phyloP scores from a whole-genome alignment of 2,113 vertebrate species.

The Oreochromis tanganicae region DNA sequence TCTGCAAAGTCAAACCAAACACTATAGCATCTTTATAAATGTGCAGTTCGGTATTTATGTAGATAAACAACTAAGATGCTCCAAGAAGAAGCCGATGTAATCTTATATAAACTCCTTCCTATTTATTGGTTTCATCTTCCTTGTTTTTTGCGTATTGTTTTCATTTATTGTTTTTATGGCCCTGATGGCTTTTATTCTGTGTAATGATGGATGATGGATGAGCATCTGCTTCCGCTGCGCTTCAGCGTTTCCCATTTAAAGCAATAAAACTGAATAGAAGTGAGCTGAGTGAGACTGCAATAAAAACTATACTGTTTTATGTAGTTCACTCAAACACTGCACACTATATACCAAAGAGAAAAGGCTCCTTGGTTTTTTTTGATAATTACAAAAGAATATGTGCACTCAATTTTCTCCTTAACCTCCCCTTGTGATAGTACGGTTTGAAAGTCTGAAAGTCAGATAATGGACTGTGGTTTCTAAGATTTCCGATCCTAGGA shows the following conservation, averaged over 20 bases:
- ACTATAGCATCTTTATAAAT: background rate
- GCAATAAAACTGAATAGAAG: background rate
- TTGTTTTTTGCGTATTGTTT: background rate
- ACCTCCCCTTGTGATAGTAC: background rate
- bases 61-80: background rate
- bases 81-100: background rate
- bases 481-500: background rate
- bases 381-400: background rate
- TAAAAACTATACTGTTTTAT: background rate
- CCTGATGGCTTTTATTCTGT: background rate
- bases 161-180: background rate
- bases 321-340: background rate
- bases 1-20: background rate
- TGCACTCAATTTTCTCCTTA: background rate
- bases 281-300: background rate
- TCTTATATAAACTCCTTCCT: background rate
- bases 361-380: background rate
- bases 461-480: background rate
- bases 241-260: background rate
- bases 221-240: background rate
- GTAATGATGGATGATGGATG: background rate
- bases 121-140: background rate
- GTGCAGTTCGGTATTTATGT: background rate
- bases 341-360: background rate
- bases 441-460: background rate